Evolutionary conservation across 2,113 vertebrate genomes (phyloP).

Genomic region (Myrmecobius fasciatus): DNA sequence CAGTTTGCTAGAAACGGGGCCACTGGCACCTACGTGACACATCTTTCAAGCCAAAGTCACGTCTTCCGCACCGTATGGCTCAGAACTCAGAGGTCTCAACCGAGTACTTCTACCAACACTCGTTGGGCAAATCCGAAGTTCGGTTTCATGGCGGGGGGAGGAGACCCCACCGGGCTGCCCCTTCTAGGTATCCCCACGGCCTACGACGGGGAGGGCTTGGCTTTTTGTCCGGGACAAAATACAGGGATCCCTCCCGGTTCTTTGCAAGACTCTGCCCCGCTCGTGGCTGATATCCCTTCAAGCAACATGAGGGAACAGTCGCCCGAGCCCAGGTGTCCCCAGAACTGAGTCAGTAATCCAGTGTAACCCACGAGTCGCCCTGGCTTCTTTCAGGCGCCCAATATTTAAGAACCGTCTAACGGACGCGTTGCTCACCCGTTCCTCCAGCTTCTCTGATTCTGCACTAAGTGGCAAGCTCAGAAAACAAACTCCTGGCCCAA

Average conservation of each 20-base stretch:
- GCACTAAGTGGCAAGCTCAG: neutral
- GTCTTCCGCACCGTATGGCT: neutral
- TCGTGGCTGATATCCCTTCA: neutral
- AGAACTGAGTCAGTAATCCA: neutral
- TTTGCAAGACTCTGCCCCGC: neutral
- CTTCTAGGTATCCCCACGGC: neutral
- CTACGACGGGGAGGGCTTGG: neutral
- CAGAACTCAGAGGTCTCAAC: neutral
- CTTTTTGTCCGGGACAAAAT: neutral
- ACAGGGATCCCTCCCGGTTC: neutral
- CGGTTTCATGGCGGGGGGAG: neutral
- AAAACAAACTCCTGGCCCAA: neutral
- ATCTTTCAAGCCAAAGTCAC: neutral
- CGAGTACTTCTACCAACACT: neutral
- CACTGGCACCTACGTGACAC: neutral
- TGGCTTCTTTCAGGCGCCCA: neutral
- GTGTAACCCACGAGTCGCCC: neutral
- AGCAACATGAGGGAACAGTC: neutral
- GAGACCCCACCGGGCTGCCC: neutral
- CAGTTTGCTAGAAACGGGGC: neutral
- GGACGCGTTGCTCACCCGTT: neutral
- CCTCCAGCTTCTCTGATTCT: neutral
- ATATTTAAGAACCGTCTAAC: neutral
- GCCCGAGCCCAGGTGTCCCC: neutral
- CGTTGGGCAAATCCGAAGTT: neutral